Base-by-base conservation (phyloP, 2,797 vertebrate genomes). In the Otolemur crassicaudatus region DNA sequence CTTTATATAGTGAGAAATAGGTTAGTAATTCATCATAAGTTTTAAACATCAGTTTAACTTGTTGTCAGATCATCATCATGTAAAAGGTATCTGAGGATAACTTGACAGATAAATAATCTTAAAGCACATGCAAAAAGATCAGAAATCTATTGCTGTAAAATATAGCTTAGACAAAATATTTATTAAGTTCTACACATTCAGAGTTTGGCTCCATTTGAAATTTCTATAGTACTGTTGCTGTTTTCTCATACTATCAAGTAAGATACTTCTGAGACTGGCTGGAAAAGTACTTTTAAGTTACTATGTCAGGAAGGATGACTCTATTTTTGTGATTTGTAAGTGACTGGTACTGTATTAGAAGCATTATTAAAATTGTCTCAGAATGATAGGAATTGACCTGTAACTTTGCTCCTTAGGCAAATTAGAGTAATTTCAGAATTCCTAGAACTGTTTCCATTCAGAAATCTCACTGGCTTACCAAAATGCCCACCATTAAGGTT, bases 261-360 rank as follows among this genome's bases (percentile, higher is more conserved):
- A 86, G 56, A 25, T 82, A 65, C 67, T 63, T 85, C 60, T 77
- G 37, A 92, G 63, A 73, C 17, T 65, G 61, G 43, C 81, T 49
- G 63, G 31, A 81, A 89, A 90, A 75, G 16, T 61, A 92, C 19
- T 77, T 90, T 77, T 77, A 56, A 83, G 16, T 70, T 77, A 94
- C 37, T 73, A 12, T 75, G 14, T 43, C 67, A 34, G 43, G 49
- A 77, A 76, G 34, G 31, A n/a, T 43, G 49, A 56, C 58, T 65
- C 46, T 61, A 20, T 69, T 81, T 96, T 73, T 96, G 22, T 76
- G 53, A 81, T 34, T 70, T 86, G 25, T 34, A 37, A 65, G 31
- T 65, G 46, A 72, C 22, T 79, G 92, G 25, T 34, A 6, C 34
- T 13, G 5, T 76, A 49, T 83, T 29, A 87, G 82, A 70, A 43